Conservation (phyloP, 2,113 vertebrate genomes). For the Actenoides lindsayi region DNA sequence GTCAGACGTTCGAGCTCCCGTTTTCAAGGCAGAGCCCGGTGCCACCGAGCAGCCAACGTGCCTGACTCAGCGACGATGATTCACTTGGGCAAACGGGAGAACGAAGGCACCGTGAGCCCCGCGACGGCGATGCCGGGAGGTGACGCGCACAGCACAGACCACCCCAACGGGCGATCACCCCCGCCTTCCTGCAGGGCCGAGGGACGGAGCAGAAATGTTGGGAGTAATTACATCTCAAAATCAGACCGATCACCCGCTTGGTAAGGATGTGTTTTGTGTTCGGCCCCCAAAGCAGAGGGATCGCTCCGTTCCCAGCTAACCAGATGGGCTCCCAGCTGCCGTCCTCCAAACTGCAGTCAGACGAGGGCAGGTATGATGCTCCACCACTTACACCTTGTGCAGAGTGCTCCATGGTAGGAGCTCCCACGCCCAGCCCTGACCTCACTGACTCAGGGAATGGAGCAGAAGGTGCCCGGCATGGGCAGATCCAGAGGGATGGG, state of each 20-base stretch:
- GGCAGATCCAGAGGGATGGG: neutral
- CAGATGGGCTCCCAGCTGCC: neutral
- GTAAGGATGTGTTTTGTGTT: neutral
- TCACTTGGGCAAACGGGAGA: conserved; percentile 43
- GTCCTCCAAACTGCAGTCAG: neutral
- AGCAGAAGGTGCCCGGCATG: neutral
- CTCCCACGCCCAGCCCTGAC: neutral
- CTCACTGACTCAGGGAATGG: rapidly evolving
- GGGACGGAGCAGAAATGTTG: rapidly evolving
- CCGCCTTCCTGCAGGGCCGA: rapidly evolving
- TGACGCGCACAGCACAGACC: rapidly evolving
- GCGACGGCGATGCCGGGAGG: rapidly evolving
- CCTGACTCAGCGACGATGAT: neutral
- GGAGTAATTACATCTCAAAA: neutral
- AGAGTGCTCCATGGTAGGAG: rapidly evolving
- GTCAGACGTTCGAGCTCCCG: neutral
- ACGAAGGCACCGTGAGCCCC: neutral
- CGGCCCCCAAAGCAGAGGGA: neutral
- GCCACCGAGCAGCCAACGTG: neutral
- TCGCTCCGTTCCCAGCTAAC: neutral
- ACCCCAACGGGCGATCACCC: rapidly evolving
- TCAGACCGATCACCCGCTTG: rapidly evolving
- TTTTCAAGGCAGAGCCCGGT: neutral
- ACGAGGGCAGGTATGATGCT: neutral
- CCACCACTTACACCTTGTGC: rapidly evolving